These are phyloP conservation scores for Pecten maximus DNA, from an alignment of 2,888 invertebrate species.

Conservation along the genomic window DNA sequence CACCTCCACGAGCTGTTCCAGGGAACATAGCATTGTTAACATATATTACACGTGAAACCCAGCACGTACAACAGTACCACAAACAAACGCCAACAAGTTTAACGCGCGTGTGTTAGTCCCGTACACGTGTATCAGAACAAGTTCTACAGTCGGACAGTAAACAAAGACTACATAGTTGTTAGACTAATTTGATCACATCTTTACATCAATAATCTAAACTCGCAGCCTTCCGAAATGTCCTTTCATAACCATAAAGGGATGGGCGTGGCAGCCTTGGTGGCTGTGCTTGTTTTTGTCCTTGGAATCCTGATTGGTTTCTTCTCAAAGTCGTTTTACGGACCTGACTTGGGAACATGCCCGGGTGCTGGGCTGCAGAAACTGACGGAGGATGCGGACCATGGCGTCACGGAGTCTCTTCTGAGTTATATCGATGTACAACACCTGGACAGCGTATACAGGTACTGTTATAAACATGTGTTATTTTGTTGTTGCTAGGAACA, in stretches of 20 bases:
- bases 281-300: slow-evolving; percentile 43
- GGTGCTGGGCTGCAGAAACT: slow-evolving; percentile 16
- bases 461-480: not conserved
- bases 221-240: not conserved
- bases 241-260: not conserved
- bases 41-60: not conserved
- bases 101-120: not conserved
- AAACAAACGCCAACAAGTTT: not conserved
- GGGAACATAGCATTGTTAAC: no score
- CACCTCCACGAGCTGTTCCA: no score
- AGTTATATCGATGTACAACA: slow-evolving; percentile 40
- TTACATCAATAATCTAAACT: no score
- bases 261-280: slow-evolving; percentile 41
- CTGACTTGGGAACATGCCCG: not conserved
- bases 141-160: not conserved
- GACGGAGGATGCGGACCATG: slow-evolving; percentile 33
- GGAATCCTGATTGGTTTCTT: slow-evolving; percentile 52
- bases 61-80: not conserved
- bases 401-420: slow-evolving; percentile 39
- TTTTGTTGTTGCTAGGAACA: not conserved
- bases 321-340: not conserved
- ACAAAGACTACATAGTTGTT: not conserved
- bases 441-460: slow-evolving; percentile 57
- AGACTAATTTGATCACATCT: not conserved
- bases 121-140: not conserved